Conservation (phyloP, 2,888 invertebrate species). For the Athalia cordata region DNA sequence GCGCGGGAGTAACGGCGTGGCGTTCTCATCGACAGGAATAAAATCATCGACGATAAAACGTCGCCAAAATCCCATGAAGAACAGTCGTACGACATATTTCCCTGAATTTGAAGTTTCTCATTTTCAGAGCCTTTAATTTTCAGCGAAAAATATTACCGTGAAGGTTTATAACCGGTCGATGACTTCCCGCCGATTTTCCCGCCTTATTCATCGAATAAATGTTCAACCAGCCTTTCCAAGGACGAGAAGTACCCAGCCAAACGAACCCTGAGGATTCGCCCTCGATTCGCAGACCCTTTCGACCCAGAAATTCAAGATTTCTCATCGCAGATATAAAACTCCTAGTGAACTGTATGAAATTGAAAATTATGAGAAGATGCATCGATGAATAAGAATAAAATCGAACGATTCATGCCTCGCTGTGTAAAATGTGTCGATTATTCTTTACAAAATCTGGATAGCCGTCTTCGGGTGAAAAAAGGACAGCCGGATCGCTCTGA, state of each 20-base stretch:
- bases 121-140: not conserved
- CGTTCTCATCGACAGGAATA: constrained; percentile 70
- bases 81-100: constrained; percentile 74
- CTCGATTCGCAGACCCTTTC: constrained; percentile 67
- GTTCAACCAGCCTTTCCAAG: constrained; percentile 74
- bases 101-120: constrained; percentile 62
- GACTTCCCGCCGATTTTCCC: constrained; percentile 66
- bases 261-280: constrained; percentile 61
- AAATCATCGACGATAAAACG: constrained; percentile 73
- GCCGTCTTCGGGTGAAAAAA: constrained; percentile 50
- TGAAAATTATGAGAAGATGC: not conserved
- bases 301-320: constrained; percentile 71
- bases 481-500: constrained; percentile 49
- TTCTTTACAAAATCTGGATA: constrained; percentile 69
- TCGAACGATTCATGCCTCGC: constrained; percentile 58
- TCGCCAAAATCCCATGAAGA: constrained; percentile 75
- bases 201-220: constrained; percentile 73
- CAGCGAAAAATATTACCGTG: constrained; percentile 59
- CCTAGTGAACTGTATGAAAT: constrained; percentile 64
- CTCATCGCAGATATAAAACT: constrained; percentile 70
- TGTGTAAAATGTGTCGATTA: constrained; percentile 70
- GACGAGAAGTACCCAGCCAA: constrained; percentile 62
- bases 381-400: constrained; percentile 17
- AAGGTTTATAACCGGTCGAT: constrained; percentile 69
- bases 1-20: constrained; percentile 70